These are phyloP conservation scores for Spizaetus ornatus DNA, from an alignment of 2,113 vertebrate species.

Conservation along the genomic window DNA sequence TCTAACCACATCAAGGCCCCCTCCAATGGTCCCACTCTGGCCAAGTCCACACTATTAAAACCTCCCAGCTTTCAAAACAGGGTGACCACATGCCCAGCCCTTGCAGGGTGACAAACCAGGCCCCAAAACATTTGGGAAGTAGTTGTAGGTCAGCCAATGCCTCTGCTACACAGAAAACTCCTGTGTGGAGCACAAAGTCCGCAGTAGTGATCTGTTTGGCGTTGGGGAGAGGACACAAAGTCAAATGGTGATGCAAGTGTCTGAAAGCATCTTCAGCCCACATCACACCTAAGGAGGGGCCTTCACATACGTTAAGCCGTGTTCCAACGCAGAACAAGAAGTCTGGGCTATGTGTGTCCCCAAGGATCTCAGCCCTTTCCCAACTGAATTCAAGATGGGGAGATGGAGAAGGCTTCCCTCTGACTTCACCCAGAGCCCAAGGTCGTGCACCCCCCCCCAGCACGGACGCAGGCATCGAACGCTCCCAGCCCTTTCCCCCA, in stretches of 20 bases:
- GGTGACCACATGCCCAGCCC: rapidly evolving
- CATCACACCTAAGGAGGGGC: rapidly evolving
- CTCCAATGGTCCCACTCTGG: background rate
- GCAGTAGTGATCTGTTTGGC: background rate
- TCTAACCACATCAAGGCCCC: background rate
- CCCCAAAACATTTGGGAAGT: background rate
- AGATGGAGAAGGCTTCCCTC: background rate
- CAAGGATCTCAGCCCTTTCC: background rate
- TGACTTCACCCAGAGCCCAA: background rate
- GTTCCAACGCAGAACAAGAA: background rate
- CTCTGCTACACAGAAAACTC: background rate
- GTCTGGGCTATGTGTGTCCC: background rate
- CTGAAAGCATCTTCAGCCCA: background rate
- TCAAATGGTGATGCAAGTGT: background rate
- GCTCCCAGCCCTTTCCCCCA: background rate
- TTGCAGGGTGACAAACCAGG: background rate
- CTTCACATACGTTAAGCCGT: background rate
- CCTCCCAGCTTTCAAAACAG: background rate
- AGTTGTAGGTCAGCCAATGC: background rate
- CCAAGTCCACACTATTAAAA: rapidly evolving
- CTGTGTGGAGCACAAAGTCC: rapidly evolving
- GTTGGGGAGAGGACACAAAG: background rate
- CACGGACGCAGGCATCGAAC: background rate
- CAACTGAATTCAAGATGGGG: background rate
- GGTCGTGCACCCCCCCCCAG: background rate